These are phyloP conservation scores for Actinemys pallida DNA, from an alignment of 2,113 vertebrate species.

Conservation along the genomic window DNA sequence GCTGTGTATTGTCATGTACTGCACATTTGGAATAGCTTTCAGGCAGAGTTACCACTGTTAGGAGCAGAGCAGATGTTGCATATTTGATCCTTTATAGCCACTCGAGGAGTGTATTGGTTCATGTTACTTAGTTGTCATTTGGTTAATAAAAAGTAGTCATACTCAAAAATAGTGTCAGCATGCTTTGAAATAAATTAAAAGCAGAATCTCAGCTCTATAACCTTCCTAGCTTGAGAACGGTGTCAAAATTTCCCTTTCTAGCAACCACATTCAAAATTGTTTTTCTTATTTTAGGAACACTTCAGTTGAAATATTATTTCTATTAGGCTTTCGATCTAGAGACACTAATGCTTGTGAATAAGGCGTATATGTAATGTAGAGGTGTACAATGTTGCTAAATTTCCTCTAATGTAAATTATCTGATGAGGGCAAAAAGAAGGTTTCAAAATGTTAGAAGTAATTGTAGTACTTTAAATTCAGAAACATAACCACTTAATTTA, in stretches of 20 bases:
- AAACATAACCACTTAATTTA: neutral
- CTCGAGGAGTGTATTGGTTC: neutral
- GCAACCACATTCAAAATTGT: neutral
- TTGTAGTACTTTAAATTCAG: neutral
- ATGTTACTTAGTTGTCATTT: neutral
- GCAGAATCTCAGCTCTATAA: neutral
- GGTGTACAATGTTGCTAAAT: neutral
- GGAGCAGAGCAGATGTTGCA: neutral
- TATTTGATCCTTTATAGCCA: slow-evolving; percentile 4
- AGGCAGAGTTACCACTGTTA: neutral
- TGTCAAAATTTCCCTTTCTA: neutral
- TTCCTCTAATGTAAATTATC: neutral
- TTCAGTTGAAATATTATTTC: neutral
- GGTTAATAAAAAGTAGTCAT: neutral
- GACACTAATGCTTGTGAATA: neutral
- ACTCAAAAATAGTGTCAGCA: neutral
- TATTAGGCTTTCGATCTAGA: neutral
- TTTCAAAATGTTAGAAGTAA: neutral
- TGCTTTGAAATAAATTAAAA: neutral
- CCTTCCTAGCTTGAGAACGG: neutral
- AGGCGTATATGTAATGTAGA: neutral
- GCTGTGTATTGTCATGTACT: neutral
- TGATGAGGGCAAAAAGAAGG: neutral
- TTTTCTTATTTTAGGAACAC: neutral
- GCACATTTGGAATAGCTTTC: neutral